Evolutionary conservation across 2,797 vertebrate species (phyloP).

Genomic region (Euphonia xanthogaster): DNA sequence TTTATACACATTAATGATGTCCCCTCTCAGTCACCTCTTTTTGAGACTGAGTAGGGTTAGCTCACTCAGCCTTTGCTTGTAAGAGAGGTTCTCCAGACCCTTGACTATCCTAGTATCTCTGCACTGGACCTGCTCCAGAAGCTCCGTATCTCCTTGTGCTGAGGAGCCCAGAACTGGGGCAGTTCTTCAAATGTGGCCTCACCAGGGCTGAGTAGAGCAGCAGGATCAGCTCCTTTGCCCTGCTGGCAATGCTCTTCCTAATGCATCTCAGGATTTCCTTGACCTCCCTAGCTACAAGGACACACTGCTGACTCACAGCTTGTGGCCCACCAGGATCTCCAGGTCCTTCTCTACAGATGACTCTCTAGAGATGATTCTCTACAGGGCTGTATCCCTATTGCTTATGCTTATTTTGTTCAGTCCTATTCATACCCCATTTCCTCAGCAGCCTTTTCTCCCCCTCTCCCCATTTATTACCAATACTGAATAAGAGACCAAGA

Average conservation of each 20-base stretch:
- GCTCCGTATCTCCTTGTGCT: accelerated
- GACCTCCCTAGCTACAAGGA: neutral
- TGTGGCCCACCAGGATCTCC: neutral
- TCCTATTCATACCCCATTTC: neutral
- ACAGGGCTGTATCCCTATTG: neutral
- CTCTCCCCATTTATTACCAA: neutral
- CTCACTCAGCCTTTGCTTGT: neutral
- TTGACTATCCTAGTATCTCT: no score
- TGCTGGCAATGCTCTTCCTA: neutral
- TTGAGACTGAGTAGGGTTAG: neutral
- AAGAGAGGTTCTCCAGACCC: neutral
- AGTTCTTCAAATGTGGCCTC: neutral
- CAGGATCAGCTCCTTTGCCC: no score
- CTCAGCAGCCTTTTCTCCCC: neutral
- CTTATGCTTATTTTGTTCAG: neutral
- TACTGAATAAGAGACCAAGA: neutral
- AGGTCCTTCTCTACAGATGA: neutral
- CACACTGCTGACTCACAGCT: neutral
- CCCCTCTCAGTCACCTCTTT: neutral
- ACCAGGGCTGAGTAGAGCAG: neutral
- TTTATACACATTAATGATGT: neutral
- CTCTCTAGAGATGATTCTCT: no score
- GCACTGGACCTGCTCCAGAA: neutral
- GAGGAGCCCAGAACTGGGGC: neutral
- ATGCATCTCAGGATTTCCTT: neutral